Evolutionary conservation across 2,888 invertebrate genomes (phyloP).

Genomic region (Ochlodes sylvanus): DNA sequence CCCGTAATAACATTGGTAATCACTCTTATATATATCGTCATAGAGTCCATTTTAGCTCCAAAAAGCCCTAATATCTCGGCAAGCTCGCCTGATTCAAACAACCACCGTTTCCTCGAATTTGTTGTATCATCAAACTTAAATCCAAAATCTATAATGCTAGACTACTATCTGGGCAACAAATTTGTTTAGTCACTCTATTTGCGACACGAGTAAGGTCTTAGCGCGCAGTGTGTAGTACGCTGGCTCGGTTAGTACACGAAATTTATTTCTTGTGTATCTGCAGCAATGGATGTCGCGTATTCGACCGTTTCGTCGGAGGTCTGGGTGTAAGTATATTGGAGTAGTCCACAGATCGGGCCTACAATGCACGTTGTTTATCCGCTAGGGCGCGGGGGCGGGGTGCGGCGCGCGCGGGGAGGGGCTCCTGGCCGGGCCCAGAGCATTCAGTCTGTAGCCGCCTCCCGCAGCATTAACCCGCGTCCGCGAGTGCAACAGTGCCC

Average conservation of each 20-base stretch:
- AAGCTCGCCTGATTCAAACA: constrained; percentile 1
- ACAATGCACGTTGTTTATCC: constrained; percentile 85
- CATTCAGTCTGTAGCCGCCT: constrained; percentile 65
- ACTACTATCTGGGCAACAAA: constrained; percentile 69
- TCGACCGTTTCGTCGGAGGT: constrained; percentile 51
- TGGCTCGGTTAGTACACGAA: constrained; percentile 35
- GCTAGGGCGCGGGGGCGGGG: constrained; percentile 67
- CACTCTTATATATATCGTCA: constrained; percentile 4
- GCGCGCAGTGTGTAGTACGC: constrained; percentile 3
- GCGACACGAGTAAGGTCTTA: constrained; percentile 40
- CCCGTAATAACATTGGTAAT: not conserved
- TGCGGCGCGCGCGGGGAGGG: constrained; percentile 49
- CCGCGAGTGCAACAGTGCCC: constrained; percentile 70
- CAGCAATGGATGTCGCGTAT: constrained; percentile 43
- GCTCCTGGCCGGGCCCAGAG: constrained; percentile 79
- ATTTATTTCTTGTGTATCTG: constrained; percentile 35
- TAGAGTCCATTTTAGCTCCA: constrained; percentile 6
- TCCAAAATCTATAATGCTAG: constrained; percentile 79
- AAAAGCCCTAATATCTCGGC: not conserved
- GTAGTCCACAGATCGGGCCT: constrained; percentile 77
- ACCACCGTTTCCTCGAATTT: constrained; percentile 58
- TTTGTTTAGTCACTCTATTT: constrained; percentile 64
- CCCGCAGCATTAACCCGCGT: constrained; percentile 64
- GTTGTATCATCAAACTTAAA: constrained; percentile 64
- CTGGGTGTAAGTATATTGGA: constrained; percentile 62